These are phyloP conservation scores for Huso huso DNA, from an alignment of 2,797 vertebrate species.

Conservation along the genomic window DNA sequence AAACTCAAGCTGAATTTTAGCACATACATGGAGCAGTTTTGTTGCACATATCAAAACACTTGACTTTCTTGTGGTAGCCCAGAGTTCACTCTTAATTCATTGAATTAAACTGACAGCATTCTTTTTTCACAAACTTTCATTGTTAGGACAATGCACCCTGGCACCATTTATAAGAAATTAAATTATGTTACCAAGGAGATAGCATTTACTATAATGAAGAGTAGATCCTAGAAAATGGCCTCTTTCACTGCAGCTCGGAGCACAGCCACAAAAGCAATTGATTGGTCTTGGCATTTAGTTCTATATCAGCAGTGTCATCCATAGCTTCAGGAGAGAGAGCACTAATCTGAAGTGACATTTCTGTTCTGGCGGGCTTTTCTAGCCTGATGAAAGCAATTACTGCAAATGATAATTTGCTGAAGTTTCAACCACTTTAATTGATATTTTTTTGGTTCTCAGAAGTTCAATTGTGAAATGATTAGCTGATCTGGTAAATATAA, in stretches of 20 bases:
- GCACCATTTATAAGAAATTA: slow-evolving; percentile 75
- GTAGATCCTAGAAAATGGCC: slow-evolving; percentile 80
- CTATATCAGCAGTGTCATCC: slow-evolving; percentile 85
- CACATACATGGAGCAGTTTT: neutral
- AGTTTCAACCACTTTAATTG: slow-evolving; percentile 78
- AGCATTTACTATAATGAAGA: slow-evolving; percentile 87
- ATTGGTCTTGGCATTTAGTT: slow-evolving; percentile 93
- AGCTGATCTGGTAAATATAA: slow-evolving; percentile 72
- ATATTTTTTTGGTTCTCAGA: slow-evolving; percentile 65
- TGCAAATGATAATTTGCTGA: slow-evolving; percentile 85
- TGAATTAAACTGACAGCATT: slow-evolving; percentile 70
- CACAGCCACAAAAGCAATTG: slow-evolving; percentile 85
- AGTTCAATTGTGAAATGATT: slow-evolving; percentile 73
- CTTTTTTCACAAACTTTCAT: slow-evolving; percentile 68
- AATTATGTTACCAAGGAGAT: slow-evolving; percentile 88
- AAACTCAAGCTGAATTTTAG: no score
- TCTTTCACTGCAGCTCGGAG: slow-evolving; percentile 75
- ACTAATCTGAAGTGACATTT: slow-evolving; percentile 98
- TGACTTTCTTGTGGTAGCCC: neutral
- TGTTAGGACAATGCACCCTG: slow-evolving; percentile 70
- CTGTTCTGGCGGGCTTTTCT: slow-evolving; percentile 92
- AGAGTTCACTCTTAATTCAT: slow-evolving; percentile 64
- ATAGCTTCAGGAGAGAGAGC: slow-evolving; percentile 88
- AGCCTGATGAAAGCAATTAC: slow-evolving; percentile 95
- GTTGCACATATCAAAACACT: neutral